These are phyloP conservation scores for Cynopterus sphinx DNA, from an alignment of 2,797 vertebrate genomes.

Conservation along the genomic window DNA sequence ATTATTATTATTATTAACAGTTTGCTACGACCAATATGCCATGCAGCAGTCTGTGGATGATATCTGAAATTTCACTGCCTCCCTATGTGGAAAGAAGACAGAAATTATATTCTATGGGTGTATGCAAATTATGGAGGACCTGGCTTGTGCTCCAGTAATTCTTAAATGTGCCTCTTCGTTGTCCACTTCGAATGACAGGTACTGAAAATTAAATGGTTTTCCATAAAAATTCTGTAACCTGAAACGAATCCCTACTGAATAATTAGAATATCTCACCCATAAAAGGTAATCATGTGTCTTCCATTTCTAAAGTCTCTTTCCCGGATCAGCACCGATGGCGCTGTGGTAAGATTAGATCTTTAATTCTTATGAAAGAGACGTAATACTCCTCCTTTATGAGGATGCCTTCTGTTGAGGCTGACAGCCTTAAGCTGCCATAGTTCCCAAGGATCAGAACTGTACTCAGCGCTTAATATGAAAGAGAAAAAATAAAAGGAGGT, in stretches of 20 bases:
- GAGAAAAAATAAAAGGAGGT: background rate
- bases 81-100: conserved; percentile 74
- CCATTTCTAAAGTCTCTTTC: conserved; percentile 59
- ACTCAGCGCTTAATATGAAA: background rate
- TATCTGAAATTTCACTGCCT: conserved; percentile 67
- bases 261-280: conserved; percentile 82
- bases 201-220: conserved; percentile 85
- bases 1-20: conserved; percentile 61
- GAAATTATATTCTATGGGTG: conserved; percentile 76
- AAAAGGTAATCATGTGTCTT: conserved; percentile 81
- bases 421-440: background rate
- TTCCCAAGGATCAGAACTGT: background rate
- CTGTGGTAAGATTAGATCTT: conserved; percentile 65
- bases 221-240: conserved; percentile 83
- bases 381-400: conserved; percentile 30
- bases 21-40: conserved; percentile 59
- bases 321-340: conserved; percentile 41
- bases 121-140: conserved; percentile 76
- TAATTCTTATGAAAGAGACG: conserved; percentile 63
- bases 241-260: conserved; percentile 82
- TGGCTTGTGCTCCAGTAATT: conserved; percentile 78
- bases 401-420: background rate
- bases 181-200: conserved; percentile 81
- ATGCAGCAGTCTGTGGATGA: conserved; percentile 52
- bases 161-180: conserved; percentile 72